Percentiles rank a stretch among this genome's conserved stretches.
These are phyloP conservation scores for Caenorhabditis sulstoni DNA, from an alignment of 2,888 invertebrate genomes.

Conservation along the genomic window DNA sequence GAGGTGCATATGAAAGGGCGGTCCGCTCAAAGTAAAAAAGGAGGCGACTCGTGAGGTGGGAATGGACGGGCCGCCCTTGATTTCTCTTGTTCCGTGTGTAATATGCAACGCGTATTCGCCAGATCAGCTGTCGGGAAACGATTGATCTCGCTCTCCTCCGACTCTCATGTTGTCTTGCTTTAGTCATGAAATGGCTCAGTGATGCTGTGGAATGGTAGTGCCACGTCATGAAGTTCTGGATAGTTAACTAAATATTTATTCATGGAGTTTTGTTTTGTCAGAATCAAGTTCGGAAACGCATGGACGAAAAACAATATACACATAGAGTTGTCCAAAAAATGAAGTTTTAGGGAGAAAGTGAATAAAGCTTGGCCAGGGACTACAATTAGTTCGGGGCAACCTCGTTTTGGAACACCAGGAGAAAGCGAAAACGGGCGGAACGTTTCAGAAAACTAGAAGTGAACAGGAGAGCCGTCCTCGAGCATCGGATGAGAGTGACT, in stretches of 20 bases:
- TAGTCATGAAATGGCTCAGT: not conserved
- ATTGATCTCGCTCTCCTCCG: not conserved
- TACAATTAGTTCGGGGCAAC: constrained; percentile 5
- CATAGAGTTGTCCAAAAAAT: not conserved
- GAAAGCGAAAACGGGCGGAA: no score
- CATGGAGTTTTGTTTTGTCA: no score
- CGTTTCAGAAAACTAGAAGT: not conserved
- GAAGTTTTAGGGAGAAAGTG: not conserved
- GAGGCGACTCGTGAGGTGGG: not conserved
- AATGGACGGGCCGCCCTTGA: not conserved
- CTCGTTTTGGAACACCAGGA: constrained; percentile 21
- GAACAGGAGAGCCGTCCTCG: not conserved
- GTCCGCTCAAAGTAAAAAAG: not conserved
- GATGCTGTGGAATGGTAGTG: no score
- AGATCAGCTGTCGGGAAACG: constrained; percentile 16
- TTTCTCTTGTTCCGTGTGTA: constrained; percentile 11
- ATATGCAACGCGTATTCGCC: constrained; percentile 20
- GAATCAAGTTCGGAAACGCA: not conserved
- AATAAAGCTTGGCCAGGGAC: constrained; percentile 19
- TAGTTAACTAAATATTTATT: no score
- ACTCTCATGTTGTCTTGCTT: not conserved
- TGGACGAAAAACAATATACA: not conserved
- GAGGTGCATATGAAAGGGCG: not conserved
- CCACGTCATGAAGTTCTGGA: no score
- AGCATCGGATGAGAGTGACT: constrained; percentile 14